A percentile compares a stretch with the other conserved stretches of the same genome.
phyloP scores from a whole-genome alignment of 2,113 vertebrate genomes.

The Andinoacara biseriatus region DNA sequence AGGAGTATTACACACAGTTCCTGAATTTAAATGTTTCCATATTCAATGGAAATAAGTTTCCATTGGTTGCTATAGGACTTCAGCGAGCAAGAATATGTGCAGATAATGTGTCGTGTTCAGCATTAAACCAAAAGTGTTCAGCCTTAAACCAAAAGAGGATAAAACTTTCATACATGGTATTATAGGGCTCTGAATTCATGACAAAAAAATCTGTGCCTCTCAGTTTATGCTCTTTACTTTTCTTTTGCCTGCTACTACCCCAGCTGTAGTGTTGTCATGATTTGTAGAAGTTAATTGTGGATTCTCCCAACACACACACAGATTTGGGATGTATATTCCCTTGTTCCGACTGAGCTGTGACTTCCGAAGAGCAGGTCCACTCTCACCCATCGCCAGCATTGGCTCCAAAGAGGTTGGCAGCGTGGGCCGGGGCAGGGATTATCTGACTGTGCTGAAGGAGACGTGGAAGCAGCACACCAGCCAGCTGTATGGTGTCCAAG shows the following conservation, averaged over 20 bases:
- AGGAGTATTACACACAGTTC: background rate
- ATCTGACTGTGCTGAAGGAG: conserved; percentile 91
- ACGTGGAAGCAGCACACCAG: conserved; percentile 96
- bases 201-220: background rate
- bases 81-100: background rate
- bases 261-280: background rate
- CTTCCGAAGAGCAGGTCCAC: conserved; percentile 82
- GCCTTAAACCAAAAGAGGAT: background rate
- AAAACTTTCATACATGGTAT: background rate
- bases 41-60: background rate
- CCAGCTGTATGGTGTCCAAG: conserved; percentile 89
- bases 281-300: background rate
- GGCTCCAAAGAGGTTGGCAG: conserved; percentile 86
- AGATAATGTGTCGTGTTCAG: background rate
- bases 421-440: conserved; percentile 85
- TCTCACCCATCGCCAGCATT: conserved; percentile 86
- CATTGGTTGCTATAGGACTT: background rate
- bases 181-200: background rate
- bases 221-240: background rate
- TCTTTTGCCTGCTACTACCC: background rate
- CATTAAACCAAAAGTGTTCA: background rate
- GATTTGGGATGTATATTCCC: conserved; percentile 98
- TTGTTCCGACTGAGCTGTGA: conserved; percentile 94
- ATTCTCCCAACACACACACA: conserved; percentile 52
- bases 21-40: background rate